Base-by-base conservation (phyloP, 2,888 invertebrate genomes). In the Zygogramma bicolorata region DNA sequence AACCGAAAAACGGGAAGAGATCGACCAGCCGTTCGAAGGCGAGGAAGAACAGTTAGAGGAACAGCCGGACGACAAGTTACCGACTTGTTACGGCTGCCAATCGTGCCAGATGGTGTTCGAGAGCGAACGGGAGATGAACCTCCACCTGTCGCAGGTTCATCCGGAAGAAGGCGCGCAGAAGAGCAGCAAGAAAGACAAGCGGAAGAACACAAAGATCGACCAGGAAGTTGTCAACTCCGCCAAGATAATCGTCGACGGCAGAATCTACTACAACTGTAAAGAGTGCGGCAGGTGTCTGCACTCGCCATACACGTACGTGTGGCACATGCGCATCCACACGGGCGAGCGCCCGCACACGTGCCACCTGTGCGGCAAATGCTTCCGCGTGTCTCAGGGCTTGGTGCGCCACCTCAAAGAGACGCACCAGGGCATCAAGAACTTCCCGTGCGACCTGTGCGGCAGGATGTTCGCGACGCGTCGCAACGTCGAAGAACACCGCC, bases 261-360 rank as follows among this genome's bases (percentile, higher is more conserved):
- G 89, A 73, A 84, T 88, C 7, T 90, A 88, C 79, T 92, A 90
- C 81, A 88, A 88, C 58, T 92, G 92, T 80, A 86, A 85, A 49
- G 85, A 88, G 15, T 92, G 92, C 81, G 90, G 90, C 0, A 91
- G 91, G 82, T 89, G 88, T 73, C 84, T 92, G 25, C 89, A 90
- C 79, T 91, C 92, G 0, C 86, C 90, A 3, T 91, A 92, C 83
- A 91, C 92, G 0, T 92, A 90, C 81, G 85, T 89, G 53, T 90
- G 90, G 87, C 92, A 92, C 81, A 87, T 88, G 81, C 87, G 92
- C 13, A 92, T 92, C 68, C 92, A 92, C 82, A 90, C 92, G 6
- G 92, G 92, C 1, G 92, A 92, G 84, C 87, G 91, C 59, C 91
- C 92, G 0, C 92, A 90, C 84, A 90, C 91, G 1, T 92, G 92